These are phyloP conservation scores for Danio kyathit DNA, from an alignment of 2,797 vertebrate genomes.

Conservation along the genomic window DNA sequence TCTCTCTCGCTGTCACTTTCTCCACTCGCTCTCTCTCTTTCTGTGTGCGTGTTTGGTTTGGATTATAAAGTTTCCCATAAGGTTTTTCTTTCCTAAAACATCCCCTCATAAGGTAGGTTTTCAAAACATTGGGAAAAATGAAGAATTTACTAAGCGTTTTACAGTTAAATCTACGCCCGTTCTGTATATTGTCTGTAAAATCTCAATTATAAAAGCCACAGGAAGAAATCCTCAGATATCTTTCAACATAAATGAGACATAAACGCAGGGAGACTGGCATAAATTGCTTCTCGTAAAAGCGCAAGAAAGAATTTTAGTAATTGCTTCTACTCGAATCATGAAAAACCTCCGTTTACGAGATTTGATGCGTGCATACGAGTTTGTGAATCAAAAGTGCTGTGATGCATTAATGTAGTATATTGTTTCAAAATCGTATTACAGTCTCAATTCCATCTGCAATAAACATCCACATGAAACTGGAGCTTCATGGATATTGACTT, in stretches of 20 bases:
- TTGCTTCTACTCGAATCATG: neutral
- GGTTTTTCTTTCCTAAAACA: conserved; percentile 12
- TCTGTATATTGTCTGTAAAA: neutral
- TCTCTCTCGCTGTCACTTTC: neutral
- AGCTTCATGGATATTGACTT: conserved; percentile 19
- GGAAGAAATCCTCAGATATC: neutral
- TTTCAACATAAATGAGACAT: neutral
- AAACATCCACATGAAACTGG: conserved; percentile 40
- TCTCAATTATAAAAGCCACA: neutral
- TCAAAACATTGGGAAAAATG: neutral
- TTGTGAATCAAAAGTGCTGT: conserved; percentile 40
- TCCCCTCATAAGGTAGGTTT: neutral
- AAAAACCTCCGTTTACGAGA: conserved; percentile 20
- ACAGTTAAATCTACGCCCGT: neutral
- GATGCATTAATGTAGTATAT: conserved; percentile 34
- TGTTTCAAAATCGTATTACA: conserved; percentile 44
- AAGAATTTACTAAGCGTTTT: neutral
- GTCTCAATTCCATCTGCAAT: conserved; percentile 38
- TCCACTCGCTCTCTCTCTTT: too few relatives aligned
- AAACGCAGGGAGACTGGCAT: neutral
- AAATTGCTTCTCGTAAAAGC: conserved; percentile 34
- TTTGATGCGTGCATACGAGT: conserved; percentile 47
- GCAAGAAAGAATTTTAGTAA: neutral
- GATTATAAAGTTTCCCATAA: conserved; percentile 16
- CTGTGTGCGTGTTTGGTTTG: conserved; percentile 15